phyloP scores from a whole-genome alignment of 2,888 invertebrate genomes.

The Polia nebulosa region DNA sequence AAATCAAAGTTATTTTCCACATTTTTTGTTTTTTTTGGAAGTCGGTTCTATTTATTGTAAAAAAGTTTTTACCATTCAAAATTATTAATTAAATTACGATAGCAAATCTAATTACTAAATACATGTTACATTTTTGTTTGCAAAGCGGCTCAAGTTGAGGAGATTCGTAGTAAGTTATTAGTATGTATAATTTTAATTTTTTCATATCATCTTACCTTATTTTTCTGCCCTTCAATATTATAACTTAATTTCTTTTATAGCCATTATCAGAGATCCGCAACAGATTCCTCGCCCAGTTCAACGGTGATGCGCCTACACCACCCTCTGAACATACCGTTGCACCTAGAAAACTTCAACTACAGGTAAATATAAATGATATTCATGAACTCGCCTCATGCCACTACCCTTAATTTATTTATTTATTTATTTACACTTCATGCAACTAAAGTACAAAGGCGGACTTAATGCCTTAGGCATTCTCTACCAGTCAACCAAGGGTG shows the following conservation, averaged over 20 bases:
- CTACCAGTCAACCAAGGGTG: no score
- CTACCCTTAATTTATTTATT: no score
- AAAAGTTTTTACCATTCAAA: no score
- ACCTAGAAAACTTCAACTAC: conserved; percentile 79
- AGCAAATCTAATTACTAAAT: no score
- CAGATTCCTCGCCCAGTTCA: conserved; percentile 85
- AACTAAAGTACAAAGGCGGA: no score
- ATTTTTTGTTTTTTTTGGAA: no score
- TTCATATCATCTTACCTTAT: not conserved
- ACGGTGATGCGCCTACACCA: conserved; percentile 74
- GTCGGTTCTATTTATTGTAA: no score
- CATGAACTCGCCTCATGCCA: no score
- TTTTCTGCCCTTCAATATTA: not conserved
- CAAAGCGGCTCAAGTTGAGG: conserved; percentile 39
- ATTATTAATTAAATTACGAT: no score
- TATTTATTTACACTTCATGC: no score
- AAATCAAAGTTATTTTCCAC: no score
- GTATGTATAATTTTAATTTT: not conserved
- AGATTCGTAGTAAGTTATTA: conserved; percentile 44
- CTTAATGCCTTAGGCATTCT: no score
- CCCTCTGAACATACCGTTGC: conserved; percentile 72
- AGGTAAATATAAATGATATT: conserved; percentile 65
- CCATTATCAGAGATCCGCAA: conserved; percentile 91
- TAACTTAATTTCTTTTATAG: conserved; percentile 70
- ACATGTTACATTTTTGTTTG: conserved; percentile 3